Conservation (phyloP, 2,888 invertebrate genomes). For the Melanostoma scalare region DNA sequence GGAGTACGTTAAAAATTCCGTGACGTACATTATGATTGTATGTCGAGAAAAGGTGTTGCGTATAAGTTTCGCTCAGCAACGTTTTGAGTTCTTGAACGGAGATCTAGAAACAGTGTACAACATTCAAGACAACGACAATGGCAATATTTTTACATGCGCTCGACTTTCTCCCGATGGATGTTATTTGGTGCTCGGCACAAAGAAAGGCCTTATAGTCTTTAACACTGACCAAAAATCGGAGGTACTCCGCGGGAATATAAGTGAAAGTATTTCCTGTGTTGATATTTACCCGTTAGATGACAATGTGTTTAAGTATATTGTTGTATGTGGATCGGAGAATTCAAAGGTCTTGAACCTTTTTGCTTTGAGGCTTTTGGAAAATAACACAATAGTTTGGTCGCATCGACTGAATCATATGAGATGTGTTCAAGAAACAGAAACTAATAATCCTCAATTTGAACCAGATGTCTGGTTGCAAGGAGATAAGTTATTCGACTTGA, state of each 20-base stretch:
- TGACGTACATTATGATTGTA: constrained; percentile 74
- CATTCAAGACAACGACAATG: constrained; percentile 46
- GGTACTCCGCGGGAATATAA: constrained; percentile 79
- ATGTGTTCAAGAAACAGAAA: constrained; percentile 60
- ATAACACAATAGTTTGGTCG: constrained; percentile 77
- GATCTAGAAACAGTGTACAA: constrained; percentile 74
- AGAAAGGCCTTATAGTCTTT: constrained; percentile 79
- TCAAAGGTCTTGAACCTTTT: constrained; percentile 78
- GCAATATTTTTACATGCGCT: constrained; percentile 77
- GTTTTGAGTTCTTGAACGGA: constrained; percentile 68
- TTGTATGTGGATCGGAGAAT: constrained; percentile 78
- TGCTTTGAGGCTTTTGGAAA: constrained; percentile 75
- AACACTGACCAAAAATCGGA: constrained; percentile 75
- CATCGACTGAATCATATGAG: constrained; percentile 73
- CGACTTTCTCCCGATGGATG: constrained; percentile 77
- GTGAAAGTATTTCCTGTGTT: constrained; percentile 78
- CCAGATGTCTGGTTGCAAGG: constrained; percentile 78
- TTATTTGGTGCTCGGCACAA: constrained; percentile 80
- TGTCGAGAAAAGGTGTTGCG: constrained; percentile 74
- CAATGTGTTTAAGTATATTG: constrained; percentile 78
- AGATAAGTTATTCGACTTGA: constrained; percentile 76
- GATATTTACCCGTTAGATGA: constrained; percentile 79
- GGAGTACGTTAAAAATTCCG: constrained; percentile 39
- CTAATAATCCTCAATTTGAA: constrained; percentile 76
- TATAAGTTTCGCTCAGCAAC: constrained; percentile 74